Conservation (phyloP, 2,888 invertebrate genomes). For the Meliscaeva auricollis region DNA sequence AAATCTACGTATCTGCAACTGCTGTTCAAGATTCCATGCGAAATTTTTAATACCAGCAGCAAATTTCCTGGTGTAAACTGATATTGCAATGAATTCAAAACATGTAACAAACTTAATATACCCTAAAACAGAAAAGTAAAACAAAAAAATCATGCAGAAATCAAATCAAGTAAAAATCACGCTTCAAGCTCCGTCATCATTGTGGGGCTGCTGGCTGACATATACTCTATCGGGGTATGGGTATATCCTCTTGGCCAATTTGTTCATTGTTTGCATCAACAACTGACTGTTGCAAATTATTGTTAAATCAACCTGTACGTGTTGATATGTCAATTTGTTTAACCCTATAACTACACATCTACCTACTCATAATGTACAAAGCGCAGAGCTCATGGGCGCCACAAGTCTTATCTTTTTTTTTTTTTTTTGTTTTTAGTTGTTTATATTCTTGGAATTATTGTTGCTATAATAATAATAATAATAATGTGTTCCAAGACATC, state of each 20-base stretch:
- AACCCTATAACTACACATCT: conserved; percentile 1
- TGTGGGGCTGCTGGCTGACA: background rate
- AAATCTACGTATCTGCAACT: too few relatives aligned
- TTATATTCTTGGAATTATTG: conserved; percentile 39
- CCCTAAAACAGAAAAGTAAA: background rate
- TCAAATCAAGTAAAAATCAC: conserved; percentile 45
- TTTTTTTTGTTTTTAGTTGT: background rate
- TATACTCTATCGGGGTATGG: background rate
- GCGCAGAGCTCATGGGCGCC: conserved; percentile 44
- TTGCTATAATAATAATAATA: conserved; percentile 13
- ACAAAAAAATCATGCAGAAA: background rate
- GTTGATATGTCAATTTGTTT: conserved; percentile 49
- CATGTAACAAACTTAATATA: background rate
- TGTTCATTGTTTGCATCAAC: conserved; percentile 43
- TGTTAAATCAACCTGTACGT: conserved; percentile 48
- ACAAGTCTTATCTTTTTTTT: conserved; percentile 31
- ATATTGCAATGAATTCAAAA: background rate
- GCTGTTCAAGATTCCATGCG: too few relatives aligned
- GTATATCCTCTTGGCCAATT: conserved; percentile 34
- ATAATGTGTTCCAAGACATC: conserved; percentile 8
- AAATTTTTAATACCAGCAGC: too few relatives aligned
- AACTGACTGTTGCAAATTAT: conserved; percentile 33
- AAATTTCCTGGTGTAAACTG: too few relatives aligned
- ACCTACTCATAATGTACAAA: background rate
- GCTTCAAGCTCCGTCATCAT: conserved; percentile 26